Conservation (phyloP, 2,797 vertebrate species). For the Bufotes viridis region DNA sequence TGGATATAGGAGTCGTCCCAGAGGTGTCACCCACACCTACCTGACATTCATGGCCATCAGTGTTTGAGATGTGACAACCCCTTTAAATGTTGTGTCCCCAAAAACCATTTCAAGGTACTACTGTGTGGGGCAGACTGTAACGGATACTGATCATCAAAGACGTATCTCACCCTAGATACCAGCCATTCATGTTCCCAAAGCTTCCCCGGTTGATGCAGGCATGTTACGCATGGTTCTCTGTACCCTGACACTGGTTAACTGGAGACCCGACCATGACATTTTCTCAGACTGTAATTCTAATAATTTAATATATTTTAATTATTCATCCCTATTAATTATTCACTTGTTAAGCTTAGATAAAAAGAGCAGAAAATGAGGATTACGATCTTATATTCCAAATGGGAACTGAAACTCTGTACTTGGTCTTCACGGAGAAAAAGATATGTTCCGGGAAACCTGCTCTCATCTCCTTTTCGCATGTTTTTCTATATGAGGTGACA, state of each 20-base stretch:
- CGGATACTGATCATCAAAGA: not conserved
- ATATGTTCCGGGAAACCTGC: not conserved
- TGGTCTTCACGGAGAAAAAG: not conserved
- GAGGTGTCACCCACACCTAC: no score
- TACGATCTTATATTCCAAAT: not conserved
- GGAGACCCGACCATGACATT: not conserved
- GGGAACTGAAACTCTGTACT: no score
- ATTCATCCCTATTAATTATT: constrained; percentile 27
- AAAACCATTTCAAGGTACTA: not conserved
- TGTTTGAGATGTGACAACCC: not conserved
- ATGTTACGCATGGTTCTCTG: not conserved
- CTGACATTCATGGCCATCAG: no score
- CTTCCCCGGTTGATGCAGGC: not conserved
- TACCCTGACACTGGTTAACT: not conserved
- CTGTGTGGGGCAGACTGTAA: not conserved
- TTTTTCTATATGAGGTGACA: not conserved
- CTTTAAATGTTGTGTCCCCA: not conserved
- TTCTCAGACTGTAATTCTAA: not conserved
- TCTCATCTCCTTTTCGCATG: not conserved
- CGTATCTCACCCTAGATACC: not conserved
- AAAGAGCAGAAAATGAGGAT: not conserved
- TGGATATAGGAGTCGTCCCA: no score
- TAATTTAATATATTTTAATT: constrained; percentile 4
- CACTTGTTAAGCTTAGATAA: not conserved
- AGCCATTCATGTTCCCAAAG: not conserved